Conservation (phyloP, 2,797 vertebrate genomes). For the Ctenochaetus hawaiiensis region DNA sequence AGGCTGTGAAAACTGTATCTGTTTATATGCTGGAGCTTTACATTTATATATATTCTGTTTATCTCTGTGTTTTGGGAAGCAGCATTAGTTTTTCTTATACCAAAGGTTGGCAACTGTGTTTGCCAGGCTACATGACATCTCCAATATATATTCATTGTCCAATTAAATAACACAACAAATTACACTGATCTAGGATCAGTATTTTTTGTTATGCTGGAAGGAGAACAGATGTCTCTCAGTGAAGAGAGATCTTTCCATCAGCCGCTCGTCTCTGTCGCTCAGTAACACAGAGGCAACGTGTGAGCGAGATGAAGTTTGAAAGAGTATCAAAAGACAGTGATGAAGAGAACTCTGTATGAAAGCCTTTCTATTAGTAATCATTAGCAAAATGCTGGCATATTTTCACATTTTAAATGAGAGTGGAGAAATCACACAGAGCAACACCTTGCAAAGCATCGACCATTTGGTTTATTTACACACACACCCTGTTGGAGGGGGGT, state of each 20-base stretch:
- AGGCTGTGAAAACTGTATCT: neutral
- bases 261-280: neutral
- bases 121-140: neutral
- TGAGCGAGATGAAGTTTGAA: slow-evolving; percentile 7
- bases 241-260: neutral
- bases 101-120: neutral
- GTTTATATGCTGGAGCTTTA: neutral
- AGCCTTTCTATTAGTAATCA: slow-evolving; percentile 31
- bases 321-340: slow-evolving; percentile 3
- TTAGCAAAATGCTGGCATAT: slow-evolving; percentile 34
- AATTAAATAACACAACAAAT: neutral
- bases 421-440: slow-evolving; percentile 47
- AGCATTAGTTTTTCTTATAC: neutral
- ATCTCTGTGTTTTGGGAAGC: neutral
- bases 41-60: neutral
- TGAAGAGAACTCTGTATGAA: slow-evolving; percentile 3
- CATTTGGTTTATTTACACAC: slow-evolving; percentile 54
- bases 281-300: neutral
- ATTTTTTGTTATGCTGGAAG: neutral
- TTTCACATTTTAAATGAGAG: slow-evolving; percentile 40
- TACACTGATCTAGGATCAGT: neutral
- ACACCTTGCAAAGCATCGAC: slow-evolving; percentile 53
- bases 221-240: slow-evolving; percentile 18
- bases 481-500: slow-evolving; percentile 43
- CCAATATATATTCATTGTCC: neutral